Base-by-base conservation (phyloP, 37 sponge, comb jelly and placozoan species). In the Cladorhizidae sp. region DNA sequence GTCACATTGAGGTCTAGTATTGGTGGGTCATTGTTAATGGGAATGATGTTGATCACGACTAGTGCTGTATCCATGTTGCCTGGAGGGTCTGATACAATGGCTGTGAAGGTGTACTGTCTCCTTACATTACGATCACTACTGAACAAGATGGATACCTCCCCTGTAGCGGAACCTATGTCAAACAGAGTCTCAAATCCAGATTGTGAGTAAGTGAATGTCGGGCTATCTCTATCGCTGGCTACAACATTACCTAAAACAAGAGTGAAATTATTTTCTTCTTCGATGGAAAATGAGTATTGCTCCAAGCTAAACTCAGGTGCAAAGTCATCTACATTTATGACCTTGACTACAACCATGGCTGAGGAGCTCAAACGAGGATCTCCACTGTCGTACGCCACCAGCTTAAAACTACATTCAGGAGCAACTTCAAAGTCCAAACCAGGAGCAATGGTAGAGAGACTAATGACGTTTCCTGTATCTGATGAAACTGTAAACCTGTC, bases 1-100 rank as follows among this genome's bases (percentile, higher is more conserved):
- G 69, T 75, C 42, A 63, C 76, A 70, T 86, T 92, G 39, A 92
- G 78, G 67, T 85, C 89, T 25, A 94, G 78, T 17, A 73, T 64
- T 67, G 92, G 92, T 2, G 69, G 78, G 14, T 88, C 83, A 52
- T 94, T 85, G 36, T 91, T 91, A 51, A 88, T 82, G 35, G 88
- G 56, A 57, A 37, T 74, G 17, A 94, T 63, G 26, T 18, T 42
- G 0, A 94, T 73, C 0, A 29, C 31, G 2, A 94, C 86, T 12
- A 41, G 23, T 18, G 80, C 83, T 45, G 38, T 55, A 0, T 50
- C 93, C 2, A 36, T 64, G 18, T 84, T 84, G 54, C 64, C 70
- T 7, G 51, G 42, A 25, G 83, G 75, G 64, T 92, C 93, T 32
- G 82, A 73, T 8, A 76, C 93, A 38, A 56, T n/a, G 42, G 77